Percentiles rank a stretch among this genome's conserved stretches.
These are phyloP conservation scores for Harpagoxenus sublaevis DNA, from an alignment of 2,888 invertebrate species.

Conservation along the genomic window DNA sequence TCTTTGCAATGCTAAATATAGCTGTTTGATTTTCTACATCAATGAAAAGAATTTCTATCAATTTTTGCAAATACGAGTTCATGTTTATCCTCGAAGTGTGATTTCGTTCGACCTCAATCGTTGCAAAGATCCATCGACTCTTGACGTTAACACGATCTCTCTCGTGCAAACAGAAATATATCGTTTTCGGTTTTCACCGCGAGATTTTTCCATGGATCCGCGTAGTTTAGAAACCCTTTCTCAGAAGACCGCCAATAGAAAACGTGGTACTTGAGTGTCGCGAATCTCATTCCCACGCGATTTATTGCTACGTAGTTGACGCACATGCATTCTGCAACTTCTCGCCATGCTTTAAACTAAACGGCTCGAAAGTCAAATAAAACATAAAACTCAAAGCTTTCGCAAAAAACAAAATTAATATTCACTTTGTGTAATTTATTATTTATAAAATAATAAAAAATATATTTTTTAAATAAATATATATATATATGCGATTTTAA, in stretches of 20 bases:
- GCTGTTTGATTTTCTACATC: neutral
- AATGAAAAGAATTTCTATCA: neutral
- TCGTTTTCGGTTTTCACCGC: constrained; percentile 61
- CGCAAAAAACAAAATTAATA: neutral
- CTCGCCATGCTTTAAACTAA: neutral
- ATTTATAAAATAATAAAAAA: neutral
- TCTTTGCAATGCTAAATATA: neutral
- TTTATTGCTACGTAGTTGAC: neutral
- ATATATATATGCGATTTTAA: neutral
- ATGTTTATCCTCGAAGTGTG: neutral
- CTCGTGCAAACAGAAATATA: constrained; percentile 37
- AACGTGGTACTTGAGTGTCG: constrained; percentile 49
- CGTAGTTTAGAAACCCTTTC: constrained; percentile 64
- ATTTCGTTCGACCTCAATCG: constrained; percentile 13
- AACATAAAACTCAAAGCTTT: neutral
- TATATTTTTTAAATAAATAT: neutral
- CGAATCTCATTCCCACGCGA: constrained; percentile 41
- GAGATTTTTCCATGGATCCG: constrained; percentile 58
- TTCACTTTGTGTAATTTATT: neutral
- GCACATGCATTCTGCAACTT: neutral
- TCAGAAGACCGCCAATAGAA: constrained; percentile 63
- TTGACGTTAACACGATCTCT: constrained; percentile 47
- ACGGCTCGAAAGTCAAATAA: neutral
- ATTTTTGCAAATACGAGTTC: neutral
- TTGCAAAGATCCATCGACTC: constrained; percentile 43